Evolutionary conservation across 2,888 invertebrate genomes (phyloP).

Genomic region (Mythimna pallens): DNA sequence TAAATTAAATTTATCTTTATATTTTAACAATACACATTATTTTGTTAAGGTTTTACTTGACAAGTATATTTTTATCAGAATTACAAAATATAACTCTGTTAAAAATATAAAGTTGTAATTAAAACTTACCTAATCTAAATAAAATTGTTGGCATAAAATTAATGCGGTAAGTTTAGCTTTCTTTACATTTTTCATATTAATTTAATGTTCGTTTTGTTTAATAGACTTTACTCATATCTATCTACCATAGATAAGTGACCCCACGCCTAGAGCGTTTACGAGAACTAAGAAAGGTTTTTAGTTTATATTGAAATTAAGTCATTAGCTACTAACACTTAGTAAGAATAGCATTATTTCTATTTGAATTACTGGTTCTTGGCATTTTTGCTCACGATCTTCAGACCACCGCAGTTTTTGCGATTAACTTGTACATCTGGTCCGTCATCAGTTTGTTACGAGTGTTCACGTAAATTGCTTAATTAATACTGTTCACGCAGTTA

Average conservation of each 20-base stretch:
- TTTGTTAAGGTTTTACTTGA: neutral
- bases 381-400: slow-evolving; percentile 65
- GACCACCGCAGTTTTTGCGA: slow-evolving; percentile 65
- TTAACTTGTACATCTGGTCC: slow-evolving; percentile 58
- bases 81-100: slow-evolving; percentile 5
- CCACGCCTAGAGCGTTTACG: slow-evolving; percentile 36
- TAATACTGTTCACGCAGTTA: slow-evolving; percentile 37
- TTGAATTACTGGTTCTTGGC: slow-evolving; percentile 61
- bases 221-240: neutral
- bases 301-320: slow-evolving; percentile 65
- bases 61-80: neutral
- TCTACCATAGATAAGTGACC: slow-evolving; percentile 24
- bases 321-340: slow-evolving; percentile 54
- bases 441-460: slow-evolving; percentile 62
- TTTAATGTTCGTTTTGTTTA: neutral
- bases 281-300: slow-evolving; percentile 35
- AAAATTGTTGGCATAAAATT: slow-evolving; percentile 23
- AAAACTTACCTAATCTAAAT: slow-evolving; percentile 15
- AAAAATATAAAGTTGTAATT: slow-evolving; percentile 23
- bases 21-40: slow-evolving; percentile 6
- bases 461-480: slow-evolving; percentile 68
- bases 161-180: slow-evolving; percentile 1
- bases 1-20: neutral
- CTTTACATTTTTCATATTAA: slow-evolving; percentile 3
- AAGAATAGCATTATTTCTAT: slow-evolving; percentile 39